phyloP scores from a whole-genome alignment of 2,113 vertebrate species.

The Acinonyx jubatus region DNA sequence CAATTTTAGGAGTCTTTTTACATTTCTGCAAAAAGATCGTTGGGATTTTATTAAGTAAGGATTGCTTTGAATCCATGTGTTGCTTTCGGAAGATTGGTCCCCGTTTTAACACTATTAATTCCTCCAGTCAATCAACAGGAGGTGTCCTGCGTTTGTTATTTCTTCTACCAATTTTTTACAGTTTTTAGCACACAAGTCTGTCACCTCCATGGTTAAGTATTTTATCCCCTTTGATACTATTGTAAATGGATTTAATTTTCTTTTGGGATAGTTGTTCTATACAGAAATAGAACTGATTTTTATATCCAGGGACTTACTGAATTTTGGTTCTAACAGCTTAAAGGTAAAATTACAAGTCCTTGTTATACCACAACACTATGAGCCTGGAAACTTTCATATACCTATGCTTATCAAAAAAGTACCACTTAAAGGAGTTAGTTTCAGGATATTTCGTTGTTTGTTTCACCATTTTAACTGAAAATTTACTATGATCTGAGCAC shows the following conservation, averaged over 20 bases:
- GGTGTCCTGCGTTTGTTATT: background rate
- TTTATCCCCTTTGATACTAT: background rate
- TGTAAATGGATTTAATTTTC: background rate
- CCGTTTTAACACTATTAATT: background rate
- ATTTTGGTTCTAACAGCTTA: background rate
- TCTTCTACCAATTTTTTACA: background rate
- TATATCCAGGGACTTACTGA: background rate
- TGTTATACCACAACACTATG: background rate
- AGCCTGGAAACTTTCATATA: background rate
- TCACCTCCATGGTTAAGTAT: background rate
- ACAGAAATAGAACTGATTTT: background rate
- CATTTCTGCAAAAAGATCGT: background rate
- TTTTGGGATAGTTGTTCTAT: background rate
- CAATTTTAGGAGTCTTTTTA: background rate
- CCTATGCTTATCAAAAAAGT: background rate
- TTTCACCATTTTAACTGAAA: slow-evolving; percentile 20
- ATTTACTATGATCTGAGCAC: background rate
- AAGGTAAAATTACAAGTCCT: background rate
- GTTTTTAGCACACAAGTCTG: background rate
- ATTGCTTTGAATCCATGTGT: background rate
- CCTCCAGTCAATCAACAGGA: background rate
- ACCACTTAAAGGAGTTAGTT: background rate
- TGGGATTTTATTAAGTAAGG: background rate
- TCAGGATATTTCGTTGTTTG: background rate
- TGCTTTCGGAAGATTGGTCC: background rate